phyloP scores from a whole-genome alignment of 2,888 invertebrate species.

The Linnaemya vulpina region DNA sequence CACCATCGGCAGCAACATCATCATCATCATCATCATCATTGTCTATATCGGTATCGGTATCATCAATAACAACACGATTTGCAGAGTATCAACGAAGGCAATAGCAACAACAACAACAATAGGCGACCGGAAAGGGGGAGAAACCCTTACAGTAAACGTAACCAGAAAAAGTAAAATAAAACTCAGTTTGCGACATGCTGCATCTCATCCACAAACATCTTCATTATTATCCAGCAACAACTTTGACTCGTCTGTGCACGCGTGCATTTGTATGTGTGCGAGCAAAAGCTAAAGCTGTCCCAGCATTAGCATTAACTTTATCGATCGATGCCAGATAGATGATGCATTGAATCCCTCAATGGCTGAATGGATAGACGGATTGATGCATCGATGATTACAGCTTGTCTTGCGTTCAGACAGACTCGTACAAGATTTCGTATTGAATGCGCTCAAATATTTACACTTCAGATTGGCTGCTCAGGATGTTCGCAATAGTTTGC shows the following conservation, averaged over 20 bases:
- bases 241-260: not conserved
- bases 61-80: slow-evolving; percentile 51
- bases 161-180: slow-evolving; percentile 12
- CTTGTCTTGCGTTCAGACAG: not conserved
- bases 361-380: slow-evolving; percentile 18
- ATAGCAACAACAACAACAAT: not conserved
- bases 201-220: slow-evolving; percentile 36
- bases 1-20: slow-evolving; percentile 22
- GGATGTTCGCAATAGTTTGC: slow-evolving; percentile 30
- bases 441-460: not conserved
- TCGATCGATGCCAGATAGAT: slow-evolving; percentile 43
- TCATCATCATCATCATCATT: slow-evolving; percentile 11
- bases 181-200: slow-evolving; percentile 16
- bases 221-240: slow-evolving; percentile 37
- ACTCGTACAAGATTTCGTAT: not conserved
- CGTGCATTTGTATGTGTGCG: slow-evolving; percentile 5
- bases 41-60: slow-evolving; percentile 41
- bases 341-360: not conserved
- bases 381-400: slow-evolving; percentile 34
- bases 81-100: slow-evolving; percentile 15
- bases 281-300: slow-evolving; percentile 24
- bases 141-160: slow-evolving; percentile 24
- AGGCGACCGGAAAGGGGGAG: not conserved
- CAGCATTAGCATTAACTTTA: slow-evolving; percentile 57
- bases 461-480: not conserved